A percentile compares a stretch with the other conserved stretches of the same genome.
Conservation (phyloP, 53 echinoderm and acorn worm species). For the Echinometra lucunter region DNA sequence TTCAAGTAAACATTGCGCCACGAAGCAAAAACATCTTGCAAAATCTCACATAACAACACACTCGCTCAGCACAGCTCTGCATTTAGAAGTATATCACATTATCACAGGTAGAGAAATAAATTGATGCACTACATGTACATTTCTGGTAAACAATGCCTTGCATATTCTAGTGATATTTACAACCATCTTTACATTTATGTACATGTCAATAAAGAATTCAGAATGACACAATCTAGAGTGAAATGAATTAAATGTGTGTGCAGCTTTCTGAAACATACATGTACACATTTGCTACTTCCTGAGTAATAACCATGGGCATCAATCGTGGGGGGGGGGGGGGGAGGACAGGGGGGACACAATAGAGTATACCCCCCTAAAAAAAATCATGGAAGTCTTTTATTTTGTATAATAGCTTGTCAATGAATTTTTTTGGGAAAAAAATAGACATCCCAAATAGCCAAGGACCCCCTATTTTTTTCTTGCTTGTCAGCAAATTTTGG, state of each 20-base stretch:
- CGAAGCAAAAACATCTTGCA: not conserved
- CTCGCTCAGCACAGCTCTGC: not conserved
- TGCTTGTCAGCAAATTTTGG: too few species aligned
- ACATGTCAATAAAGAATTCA: slow-evolving; percentile 7
- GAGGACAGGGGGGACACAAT: too few species aligned
- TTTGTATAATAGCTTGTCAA: too few species aligned
- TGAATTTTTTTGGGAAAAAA: too few species aligned
- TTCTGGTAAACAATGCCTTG: not conserved
- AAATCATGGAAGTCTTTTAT: too few species aligned
- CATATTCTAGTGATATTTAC: slow-evolving; percentile 24
- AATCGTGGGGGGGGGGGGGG: too few species aligned
- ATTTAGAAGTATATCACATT: not conserved
- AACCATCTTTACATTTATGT: not conserved
- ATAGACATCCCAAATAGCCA: too few species aligned
- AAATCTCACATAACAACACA: not conserved
- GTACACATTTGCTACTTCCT: too few species aligned
- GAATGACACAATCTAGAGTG: not conserved
- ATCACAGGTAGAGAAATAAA: not conserved
- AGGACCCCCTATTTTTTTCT: too few species aligned
- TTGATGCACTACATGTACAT: not conserved
- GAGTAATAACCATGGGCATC: too few species aligned
- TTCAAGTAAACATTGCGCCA: not conserved
- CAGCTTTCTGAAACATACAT: not conserved
- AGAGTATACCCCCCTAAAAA: too few species aligned
- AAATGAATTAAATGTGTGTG: not conserved